Base-by-base conservation (phyloP, 2,113 vertebrate species). In the Microcebus tavaratra region DNA sequence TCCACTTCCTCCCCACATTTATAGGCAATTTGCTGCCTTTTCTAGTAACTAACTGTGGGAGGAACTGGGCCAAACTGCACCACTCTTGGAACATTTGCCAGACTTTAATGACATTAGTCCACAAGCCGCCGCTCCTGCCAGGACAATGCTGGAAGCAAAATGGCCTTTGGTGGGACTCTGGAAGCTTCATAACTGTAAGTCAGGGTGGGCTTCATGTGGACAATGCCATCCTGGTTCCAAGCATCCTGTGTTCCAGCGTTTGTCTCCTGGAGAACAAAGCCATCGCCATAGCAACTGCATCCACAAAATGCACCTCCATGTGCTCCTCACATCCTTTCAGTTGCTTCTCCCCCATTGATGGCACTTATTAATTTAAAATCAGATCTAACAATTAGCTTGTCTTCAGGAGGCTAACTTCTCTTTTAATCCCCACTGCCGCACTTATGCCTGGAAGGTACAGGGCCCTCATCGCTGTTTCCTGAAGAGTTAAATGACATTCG, bases 231-330 rank as follows among this genome's bases (percentile, higher is more conserved):
- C 70, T 89, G 70, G 68, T 95, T 93, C 65, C 59, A 91, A 29
- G 21, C 59, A 29, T 92, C 81, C 36, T 80, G 83, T 94, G 82
- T 86, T 94, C 96, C 94, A 97, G 68, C 96, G 78, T 97, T 93
- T 96, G 90, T 97, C 88, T 98, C 91, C 89, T 50, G 83, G 90
- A 96, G 97, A 98, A 97, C 72, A 96, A 90, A 91, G 76, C 61
- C 48, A 97, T 98, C 93, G 59, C 98, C 96, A 98, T 98, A 93
- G 98, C 98, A 98, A 98, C 97, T 29, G 61, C 76, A 92, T 89
- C 83, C 91, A 90, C 87, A 96, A 63, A 87, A 55, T 65, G 42
- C 27, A 93, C 92, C 83, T 97, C 76, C n/a, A 63, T 0, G 45
- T 78, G 91, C 55, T 96, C 95, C 89, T 87, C 0, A 8, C 57